phyloP scores from a whole-genome alignment of 1,140 invertebrate species.

The Frieseomelitta varia region DNA sequence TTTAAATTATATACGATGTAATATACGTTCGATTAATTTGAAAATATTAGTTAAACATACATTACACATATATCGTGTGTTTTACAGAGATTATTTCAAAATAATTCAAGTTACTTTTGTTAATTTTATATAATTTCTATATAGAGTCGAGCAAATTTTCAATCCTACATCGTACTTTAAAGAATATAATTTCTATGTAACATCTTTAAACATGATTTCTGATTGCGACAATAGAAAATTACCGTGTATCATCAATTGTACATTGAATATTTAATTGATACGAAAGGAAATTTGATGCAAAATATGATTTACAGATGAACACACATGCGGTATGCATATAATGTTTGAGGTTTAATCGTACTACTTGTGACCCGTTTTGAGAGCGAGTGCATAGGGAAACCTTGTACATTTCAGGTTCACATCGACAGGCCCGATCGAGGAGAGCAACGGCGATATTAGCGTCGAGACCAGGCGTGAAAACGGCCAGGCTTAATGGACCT shows the following conservation, averaged over 20 bases:
- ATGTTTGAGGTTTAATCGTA: background rate
- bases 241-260: background rate
- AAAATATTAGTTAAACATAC: background rate
- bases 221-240: background rate
- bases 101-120: background rate
- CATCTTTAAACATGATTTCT: background rate
- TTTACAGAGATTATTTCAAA: background rate
- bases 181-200: background rate
- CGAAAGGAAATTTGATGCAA: too few relatives aligned
- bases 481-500: slow-evolving; percentile 88
- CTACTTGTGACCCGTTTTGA: slow-evolving; percentile 47
- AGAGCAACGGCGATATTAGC: slow-evolving; percentile 84
- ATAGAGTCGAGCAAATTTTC: background rate
- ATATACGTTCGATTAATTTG: background rate
- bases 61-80: background rate
- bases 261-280: too few relatives aligned
- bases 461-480: slow-evolving; percentile 88
- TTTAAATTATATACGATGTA: background rate
- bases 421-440: slow-evolving; percentile 85
- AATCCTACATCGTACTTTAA: background rate
- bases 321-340: background rate
- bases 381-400: slow-evolving; percentile 75
- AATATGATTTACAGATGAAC: background rate
- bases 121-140: background rate
- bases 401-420: slow-evolving; percentile 86